Evolutionary conservation across 2,113 vertebrate genomes (phyloP), one percentile per base, ranked within the genome.

Genomic region (Oncorhynchus keta): DNA sequence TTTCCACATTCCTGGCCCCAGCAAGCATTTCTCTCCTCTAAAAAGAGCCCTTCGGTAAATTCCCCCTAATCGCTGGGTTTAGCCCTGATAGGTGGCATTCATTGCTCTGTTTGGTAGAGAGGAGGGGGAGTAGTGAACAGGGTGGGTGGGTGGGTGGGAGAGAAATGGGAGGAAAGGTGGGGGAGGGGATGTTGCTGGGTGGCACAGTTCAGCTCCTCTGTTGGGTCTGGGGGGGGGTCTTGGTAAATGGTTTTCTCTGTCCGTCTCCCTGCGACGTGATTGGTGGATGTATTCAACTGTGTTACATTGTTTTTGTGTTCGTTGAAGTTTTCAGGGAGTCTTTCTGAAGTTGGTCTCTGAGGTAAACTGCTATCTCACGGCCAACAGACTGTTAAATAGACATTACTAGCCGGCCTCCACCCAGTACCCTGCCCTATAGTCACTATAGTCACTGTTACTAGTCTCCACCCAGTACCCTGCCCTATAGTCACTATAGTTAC

Each of bases 11-110:
- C 96, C 95, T 95, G 91, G 91, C 93, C 95, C 91, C 94, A 95
- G 95, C 94, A 95, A 95, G 96, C 95, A 96, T 97, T 97, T 97
- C 96, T 95, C 94, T 95, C 92, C 90, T 93, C 94, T 95, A 97
- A 95, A 97, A 97, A 95, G 93, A 92, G 93, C 94, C 95, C 94
- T 96, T 97, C 93, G 94, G 95, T 94, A 90, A 97, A 96, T 95
- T 96, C 95, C 93, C 92, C 95, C 95, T 97, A 96, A 97, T 97
- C 95, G 94, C 90, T 92, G 94, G 95, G 93, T 96, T 96, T 96
- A 94, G 92, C 91, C 49, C 92, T 95, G 95, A 96, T 97, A 96
- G 95, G 95, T 97, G 95, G 94, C 95, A 95, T 97, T 97, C 95
- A 97, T 92, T 91, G 94, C 88, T 88, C 93, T 91, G 89, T 93